A percentile compares a stretch with the other conserved stretches of the same genome.
phyloP scores from a whole-genome alignment of 2,113 vertebrate species.

The Ascaphus truei region DNA sequence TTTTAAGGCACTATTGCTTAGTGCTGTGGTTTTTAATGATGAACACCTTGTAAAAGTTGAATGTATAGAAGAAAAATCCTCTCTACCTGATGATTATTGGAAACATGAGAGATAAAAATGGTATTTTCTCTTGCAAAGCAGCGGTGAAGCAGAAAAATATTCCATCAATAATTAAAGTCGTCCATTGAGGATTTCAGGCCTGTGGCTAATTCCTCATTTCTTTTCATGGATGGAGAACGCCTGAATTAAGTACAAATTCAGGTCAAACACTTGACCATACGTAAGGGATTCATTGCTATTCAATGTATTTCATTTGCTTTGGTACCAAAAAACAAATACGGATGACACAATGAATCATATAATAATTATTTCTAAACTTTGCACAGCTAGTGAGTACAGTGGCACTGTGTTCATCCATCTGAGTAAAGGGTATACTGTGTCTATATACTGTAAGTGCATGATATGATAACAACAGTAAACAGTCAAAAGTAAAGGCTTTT shows the following conservation, averaged over 20 bases:
- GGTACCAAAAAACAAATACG: background rate
- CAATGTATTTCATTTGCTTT: background rate
- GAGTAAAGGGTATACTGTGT: too few relatives aligned
- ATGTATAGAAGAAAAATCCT: background rate
- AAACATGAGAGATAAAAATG: background rate
- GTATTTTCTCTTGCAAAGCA: background rate
- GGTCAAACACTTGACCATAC: background rate
- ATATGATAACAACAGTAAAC: too few relatives aligned
- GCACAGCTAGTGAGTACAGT: too few relatives aligned
- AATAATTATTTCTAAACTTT: background rate
- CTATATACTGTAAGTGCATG: too few relatives aligned
- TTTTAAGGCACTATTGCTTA: too few relatives aligned
- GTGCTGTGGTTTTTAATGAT: too few relatives aligned
- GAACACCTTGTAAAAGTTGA: background rate
- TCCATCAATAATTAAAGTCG: conserved; percentile 14
- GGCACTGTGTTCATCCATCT: too few relatives aligned
- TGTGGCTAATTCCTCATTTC: background rate
- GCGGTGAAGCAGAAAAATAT: conserved; percentile 15
- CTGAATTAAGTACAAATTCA: background rate
- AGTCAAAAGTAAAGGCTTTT: too few relatives aligned
- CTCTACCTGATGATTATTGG: background rate
- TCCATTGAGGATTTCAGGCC: background rate
- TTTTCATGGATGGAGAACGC: background rate
- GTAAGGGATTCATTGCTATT: background rate
- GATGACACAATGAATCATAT: background rate